Base-by-base conservation (phyloP, 2,888 invertebrate genomes). In the Macrosiphum euphorbiae region DNA sequence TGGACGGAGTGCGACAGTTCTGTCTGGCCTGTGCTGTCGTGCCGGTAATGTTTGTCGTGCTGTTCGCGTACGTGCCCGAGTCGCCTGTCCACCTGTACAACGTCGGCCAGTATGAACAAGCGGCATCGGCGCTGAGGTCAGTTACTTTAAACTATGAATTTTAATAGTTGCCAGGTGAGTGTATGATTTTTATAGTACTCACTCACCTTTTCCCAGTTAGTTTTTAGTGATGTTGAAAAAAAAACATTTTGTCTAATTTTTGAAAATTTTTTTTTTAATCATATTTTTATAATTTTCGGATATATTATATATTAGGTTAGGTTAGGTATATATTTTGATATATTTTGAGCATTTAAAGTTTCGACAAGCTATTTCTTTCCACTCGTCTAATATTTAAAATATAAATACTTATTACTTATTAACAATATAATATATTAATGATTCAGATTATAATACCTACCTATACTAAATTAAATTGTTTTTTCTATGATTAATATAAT, bases 1-100 rank as follows among this genome's bases (percentile, higher is more conserved):
- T 96, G 3, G 94, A 95, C 8, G 96, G 96, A 96, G 95, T 95
- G 11, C 90, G 90, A 3, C 47, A 61, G 1, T 95, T 95, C 92
- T 95, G 96, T 47, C n/a, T 87, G n/a, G 84, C 58, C 8, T 94
- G 92, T 55, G 47, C 92, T 1, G 5, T 89, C 16, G 58, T 94
- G n/a, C 95, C 95, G 24, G 20, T 95, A 28, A 47, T 93, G 41
- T 95, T 95, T 91, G 89, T 95, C 13, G 26, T 92, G 52, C 85
- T 94, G 28, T 95, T 95, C 94, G 67, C 94, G 84, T 28, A 94
- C 95, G 92, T 95, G 94, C 95, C 95, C 41, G 95, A 95, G 92
- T 95, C 95, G 10, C 95, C 95, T 0, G 91, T 94, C 44, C 94
- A 94, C 94, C 94, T 95, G 50, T 89, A 95, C 88, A 94, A 94